Conservation (phyloP, 2,888 invertebrate species). For the Dastarcus helophoroides region DNA sequence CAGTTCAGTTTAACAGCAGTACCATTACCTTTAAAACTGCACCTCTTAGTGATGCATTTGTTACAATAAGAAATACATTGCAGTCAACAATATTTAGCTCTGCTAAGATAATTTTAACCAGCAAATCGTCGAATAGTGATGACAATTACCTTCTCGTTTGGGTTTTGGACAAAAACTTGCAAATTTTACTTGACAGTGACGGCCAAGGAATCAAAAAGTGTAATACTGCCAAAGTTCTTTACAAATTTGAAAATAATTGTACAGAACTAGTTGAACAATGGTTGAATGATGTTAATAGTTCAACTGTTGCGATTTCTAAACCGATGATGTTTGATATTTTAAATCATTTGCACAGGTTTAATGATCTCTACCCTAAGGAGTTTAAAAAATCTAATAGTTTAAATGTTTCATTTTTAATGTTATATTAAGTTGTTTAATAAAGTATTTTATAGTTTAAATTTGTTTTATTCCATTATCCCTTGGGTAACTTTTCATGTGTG, state of each 20-base stretch:
- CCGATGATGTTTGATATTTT: conserved; percentile 45
- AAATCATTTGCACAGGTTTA: conserved; percentile 44
- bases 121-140: conserved; percentile 34
- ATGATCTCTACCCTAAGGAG: conserved; percentile 43
- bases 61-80: conserved; percentile 41
- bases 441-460: no score
- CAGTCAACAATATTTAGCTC: conserved; percentile 42
- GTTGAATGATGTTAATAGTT: conserved; percentile 43
- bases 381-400: conserved; percentile 46
- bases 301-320: conserved; percentile 44
- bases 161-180: conserved; percentile 50
- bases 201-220: conserved; percentile 37
- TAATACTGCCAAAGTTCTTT: conserved; percentile 46
- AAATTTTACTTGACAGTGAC: conserved; percentile 35
- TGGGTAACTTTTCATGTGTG: no score
- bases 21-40: conserved; percentile 19
- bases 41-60: conserved; percentile 42
- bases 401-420: conserved; percentile 44
- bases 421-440: conserved; percentile 18
- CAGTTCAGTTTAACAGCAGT: conserved; percentile 36
- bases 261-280: conserved; percentile 42
- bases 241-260: conserved; percentile 38
- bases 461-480: no score
- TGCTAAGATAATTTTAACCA: conserved; percentile 45
- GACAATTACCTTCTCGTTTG: conserved; percentile 47